phyloP scores from a whole-genome alignment of 2,113 vertebrate species.

The Polyodon spathula region DNA sequence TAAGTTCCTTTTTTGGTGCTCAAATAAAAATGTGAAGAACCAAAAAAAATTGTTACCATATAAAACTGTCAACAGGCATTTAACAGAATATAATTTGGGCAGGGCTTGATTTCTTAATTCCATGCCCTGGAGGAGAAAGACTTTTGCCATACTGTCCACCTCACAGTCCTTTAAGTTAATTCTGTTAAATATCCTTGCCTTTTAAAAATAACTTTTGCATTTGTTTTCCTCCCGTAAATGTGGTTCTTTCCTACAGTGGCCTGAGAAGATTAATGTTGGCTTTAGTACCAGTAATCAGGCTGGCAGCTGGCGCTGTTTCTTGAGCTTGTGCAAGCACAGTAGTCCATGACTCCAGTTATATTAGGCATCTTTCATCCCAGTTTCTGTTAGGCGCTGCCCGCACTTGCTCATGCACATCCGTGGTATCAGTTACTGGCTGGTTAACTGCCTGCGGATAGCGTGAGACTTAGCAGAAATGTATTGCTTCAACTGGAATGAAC shows the following conservation, averaged over 20 bases:
- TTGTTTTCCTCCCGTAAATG: too few relatives aligned
- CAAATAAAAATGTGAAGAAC: neutral
- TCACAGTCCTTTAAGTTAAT: too few relatives aligned
- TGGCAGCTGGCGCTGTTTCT: neutral
- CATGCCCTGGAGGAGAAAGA: too few relatives aligned
- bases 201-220: too few relatives aligned
- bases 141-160: too few relatives aligned
- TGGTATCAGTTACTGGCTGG: neutral
- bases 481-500: neutral
- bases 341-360: slow-evolving; percentile 1
- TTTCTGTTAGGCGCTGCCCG: neutral
- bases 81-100: too few relatives aligned
- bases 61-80: neutral
- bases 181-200: too few relatives aligned
- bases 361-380: neutral
- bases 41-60: neutral
- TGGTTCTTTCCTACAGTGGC: neutral
- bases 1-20: neutral
- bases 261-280: neutral
- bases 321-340: neutral
- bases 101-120: too few relatives aligned
- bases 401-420: neutral
- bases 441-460: neutral
- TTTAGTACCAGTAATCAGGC: neutral
- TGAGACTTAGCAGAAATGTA: neutral